Evolutionary conservation across 2,888 invertebrate genomes (phyloP).

Genomic region (Opisthograptis luteolata): DNA sequence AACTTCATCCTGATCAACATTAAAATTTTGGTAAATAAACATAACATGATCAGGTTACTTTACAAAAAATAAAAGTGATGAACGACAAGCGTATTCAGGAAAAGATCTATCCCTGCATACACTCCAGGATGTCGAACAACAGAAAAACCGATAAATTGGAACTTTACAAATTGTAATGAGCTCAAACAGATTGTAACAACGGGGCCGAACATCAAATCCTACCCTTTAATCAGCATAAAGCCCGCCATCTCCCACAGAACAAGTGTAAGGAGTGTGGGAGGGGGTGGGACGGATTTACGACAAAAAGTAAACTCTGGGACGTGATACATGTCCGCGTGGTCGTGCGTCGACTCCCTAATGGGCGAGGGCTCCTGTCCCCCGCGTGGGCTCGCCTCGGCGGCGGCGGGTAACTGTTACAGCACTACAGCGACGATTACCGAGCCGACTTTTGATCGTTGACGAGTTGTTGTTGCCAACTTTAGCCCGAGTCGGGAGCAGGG

Average conservation of each 20-base stretch:
- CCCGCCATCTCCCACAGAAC: conserved; percentile 11
- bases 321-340: conserved; percentile 17
- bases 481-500: neutral
- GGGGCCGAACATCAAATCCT: conserved; percentile 9
- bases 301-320: conserved; percentile 22
- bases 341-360: conserved; percentile 11
- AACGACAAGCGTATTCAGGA: too few relatives aligned
- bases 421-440: neutral
- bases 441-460: conserved; percentile 5
- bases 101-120: too few relatives aligned
- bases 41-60: too few relatives aligned
- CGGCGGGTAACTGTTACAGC: neutral
- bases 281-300: conserved; percentile 12
- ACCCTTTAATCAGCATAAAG: conserved; percentile 22
- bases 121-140: neutral
- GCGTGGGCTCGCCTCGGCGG: too few relatives aligned
- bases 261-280: conserved; percentile 1
- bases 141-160: neutral
- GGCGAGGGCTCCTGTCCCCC: too few relatives aligned
- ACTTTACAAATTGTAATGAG: conserved; percentile 20
- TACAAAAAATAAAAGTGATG: too few relatives aligned
- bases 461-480: neutral
- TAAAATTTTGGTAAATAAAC: too few relatives aligned
- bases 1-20: too few relatives aligned
- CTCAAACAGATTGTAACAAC: conserved; percentile 15